Conservation (phyloP, 1,140 invertebrate genomes). For the Drosophila sp. region DNA sequence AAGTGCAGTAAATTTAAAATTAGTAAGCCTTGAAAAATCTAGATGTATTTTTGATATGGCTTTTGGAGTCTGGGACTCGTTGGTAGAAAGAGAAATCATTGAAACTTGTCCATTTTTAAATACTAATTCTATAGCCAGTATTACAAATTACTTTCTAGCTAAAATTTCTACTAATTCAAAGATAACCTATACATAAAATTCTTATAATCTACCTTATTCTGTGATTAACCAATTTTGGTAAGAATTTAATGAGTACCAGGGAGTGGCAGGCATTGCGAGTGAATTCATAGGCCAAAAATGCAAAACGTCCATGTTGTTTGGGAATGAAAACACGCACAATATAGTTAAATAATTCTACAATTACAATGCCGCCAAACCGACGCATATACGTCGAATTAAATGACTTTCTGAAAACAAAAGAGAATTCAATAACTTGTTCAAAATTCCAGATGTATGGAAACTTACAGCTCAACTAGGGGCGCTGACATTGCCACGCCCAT, state of each 20-base stretch:
- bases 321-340: constrained; percentile 48
- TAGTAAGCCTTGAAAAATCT: too few relatives aligned
- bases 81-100: too few relatives aligned
- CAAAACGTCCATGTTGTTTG: constrained; percentile 62
- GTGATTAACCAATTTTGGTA: constrained; percentile 20
- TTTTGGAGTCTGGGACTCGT: too few relatives aligned
- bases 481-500: constrained; percentile 69
- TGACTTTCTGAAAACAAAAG: constrained; percentile 3
- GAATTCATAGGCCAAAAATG: constrained; percentile 65
- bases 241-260: constrained; percentile 40
- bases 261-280: constrained; percentile 53
- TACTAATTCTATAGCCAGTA: too few relatives aligned
- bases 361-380: constrained; percentile 42
- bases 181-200: background rate
- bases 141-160: background rate
- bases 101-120: too few relatives aligned
- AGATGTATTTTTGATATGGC: too few relatives aligned
- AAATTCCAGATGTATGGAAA: background rate
- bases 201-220: background rate
- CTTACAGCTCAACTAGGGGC: constrained; percentile 58
- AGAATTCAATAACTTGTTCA: background rate
- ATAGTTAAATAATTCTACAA: constrained; percentile 54
- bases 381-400: constrained; percentile 13
- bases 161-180: background rate
- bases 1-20: too few relatives aligned